These are phyloP conservation scores for Homarus gammarus DNA, from an alignment of 2,888 invertebrate species.

Conservation along the genomic window DNA sequence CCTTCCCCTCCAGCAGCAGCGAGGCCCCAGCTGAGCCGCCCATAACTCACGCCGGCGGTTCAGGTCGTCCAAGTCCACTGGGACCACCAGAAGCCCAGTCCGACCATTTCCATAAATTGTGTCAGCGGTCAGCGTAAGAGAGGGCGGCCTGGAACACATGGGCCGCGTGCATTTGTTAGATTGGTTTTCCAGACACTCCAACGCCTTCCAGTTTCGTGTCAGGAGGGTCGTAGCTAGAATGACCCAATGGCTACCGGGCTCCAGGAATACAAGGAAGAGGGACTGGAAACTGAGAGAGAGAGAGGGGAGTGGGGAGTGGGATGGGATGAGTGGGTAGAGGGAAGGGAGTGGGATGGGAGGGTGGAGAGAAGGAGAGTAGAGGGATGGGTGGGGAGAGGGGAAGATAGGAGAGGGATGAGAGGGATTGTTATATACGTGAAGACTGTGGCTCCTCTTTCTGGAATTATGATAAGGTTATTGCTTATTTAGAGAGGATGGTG, in stretches of 20 bases:
- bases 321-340: neutral
- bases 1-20: slow-evolving; percentile 32
- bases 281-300: neutral
- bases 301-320: neutral
- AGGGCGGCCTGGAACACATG: slow-evolving; percentile 65
- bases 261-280: neutral
- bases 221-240: slow-evolving; percentile 65
- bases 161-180: slow-evolving; percentile 74
- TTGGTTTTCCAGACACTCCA: slow-evolving; percentile 71
- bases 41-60: slow-evolving; percentile 65
- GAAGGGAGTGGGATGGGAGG: neutral
- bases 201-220: slow-evolving; percentile 64
- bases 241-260: slow-evolving; percentile 47
- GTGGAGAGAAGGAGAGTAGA: slow-evolving; percentile 1
- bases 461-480: no score
- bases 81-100: slow-evolving; percentile 66
- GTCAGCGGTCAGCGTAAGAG: slow-evolving; percentile 75
- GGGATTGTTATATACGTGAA: no score
- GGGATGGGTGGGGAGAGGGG: no score
- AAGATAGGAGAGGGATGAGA: no score
- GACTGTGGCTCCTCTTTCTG: no score
- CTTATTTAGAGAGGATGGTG: no score
- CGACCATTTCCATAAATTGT: slow-evolving; percentile 75
- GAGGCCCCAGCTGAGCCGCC: slow-evolving; percentile 57
- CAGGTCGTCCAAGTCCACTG: slow-evolving; percentile 30